Evolutionary conservation across 2,113 vertebrate species (phyloP), one percentile per base, ranked within the genome.

Genomic region (Elachura formosa): DNA sequence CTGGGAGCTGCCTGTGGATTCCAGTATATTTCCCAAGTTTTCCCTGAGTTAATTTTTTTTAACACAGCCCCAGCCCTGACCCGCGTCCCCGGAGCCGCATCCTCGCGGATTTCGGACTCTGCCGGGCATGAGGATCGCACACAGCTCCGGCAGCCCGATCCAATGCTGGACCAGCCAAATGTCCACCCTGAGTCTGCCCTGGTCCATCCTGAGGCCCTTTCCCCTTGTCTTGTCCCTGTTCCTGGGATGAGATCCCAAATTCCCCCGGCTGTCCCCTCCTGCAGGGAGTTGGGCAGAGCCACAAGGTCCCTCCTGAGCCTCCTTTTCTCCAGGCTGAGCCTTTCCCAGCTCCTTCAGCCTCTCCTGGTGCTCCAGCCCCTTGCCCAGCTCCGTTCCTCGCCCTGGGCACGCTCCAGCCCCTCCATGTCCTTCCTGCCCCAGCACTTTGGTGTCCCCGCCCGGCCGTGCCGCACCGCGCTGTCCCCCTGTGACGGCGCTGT

Each of bases 131-230:
- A 8, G 4, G 33, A 33, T 18, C 7, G 17, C 83, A 31, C 59
- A 2, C 41, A 28, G 3, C 34, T 34, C 71, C 17, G 51, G 34
- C 43, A 67, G 21, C 24, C 31, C 10, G 3, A 3, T 10, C 52
- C 71, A 34, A 1, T 3, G 43, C 8, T 4, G 6, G 26, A 11
- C 11, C 13, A 12, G 10, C 31, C 36, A 23, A 38, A 52, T 5
- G 5, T 29, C 23, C 84, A 7, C 1, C 16, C 20, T 13, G 7
- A 5, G 0, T 34, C 20, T 64, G 5, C 15, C 29, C 34, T 40
- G 59, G 49, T 14, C 0, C n/a, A 17, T 10, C 11, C 0, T 18
- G 24, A 55, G 24, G 29, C n/a, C 0, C 2, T 21, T 29, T 1
- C 24, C 34, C n/a, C 12, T 41, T 3, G 0, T 34, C 43, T 61